A percentile compares a stretch with the other conserved stretches of the same genome.
phyloP scores from a whole-genome alignment of 2,888 invertebrate genomes.

The Portevinia maculata region DNA sequence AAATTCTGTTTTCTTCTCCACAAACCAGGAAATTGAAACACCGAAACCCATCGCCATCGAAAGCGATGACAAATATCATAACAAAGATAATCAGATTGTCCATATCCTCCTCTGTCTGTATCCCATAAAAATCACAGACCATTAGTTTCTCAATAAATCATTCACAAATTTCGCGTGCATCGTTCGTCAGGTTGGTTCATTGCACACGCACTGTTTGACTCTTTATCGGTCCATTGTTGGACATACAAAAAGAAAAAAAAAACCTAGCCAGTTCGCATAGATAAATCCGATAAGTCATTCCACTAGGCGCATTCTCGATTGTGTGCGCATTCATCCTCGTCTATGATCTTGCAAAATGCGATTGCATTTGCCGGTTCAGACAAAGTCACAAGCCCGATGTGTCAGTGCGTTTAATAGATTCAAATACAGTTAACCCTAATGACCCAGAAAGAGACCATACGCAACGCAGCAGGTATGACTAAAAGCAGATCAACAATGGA shows the following conservation, averaged over 20 bases:
- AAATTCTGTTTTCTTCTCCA: background rate
- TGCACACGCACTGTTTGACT: slow-evolving; percentile 61
- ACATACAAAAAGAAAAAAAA: background rate
- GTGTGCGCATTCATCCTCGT: slow-evolving; percentile 21
- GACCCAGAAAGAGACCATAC: slow-evolving; percentile 63
- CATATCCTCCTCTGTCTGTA: slow-evolving; percentile 21
- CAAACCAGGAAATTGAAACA: slow-evolving; percentile 30
- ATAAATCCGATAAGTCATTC: slow-evolving; percentile 55
- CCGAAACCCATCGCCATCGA: background rate
- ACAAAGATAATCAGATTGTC: slow-evolving; percentile 53
- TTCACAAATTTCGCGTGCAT: slow-evolving; percentile 64
- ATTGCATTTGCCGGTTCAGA: slow-evolving; percentile 41
- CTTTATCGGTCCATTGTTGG: slow-evolving; percentile 66
- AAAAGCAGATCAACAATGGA: slow-evolving; percentile 36
- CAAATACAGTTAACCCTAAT: slow-evolving; percentile 68
- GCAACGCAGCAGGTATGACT: slow-evolving; percentile 9
- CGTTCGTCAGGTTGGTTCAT: slow-evolving; percentile 60
- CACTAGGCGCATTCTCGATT: slow-evolving; percentile 25
- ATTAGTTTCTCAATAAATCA: slow-evolving; percentile 62
- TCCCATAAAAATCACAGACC: slow-evolving; percentile 51
- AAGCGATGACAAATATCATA: slow-evolving; percentile 64
- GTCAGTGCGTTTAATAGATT: slow-evolving; percentile 67
- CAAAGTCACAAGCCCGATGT: slow-evolving; percentile 36
- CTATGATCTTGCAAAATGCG: slow-evolving; percentile 34
- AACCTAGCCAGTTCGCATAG: slow-evolving; percentile 22